A percentile compares a stretch with the other conserved stretches of the same genome.
These are phyloP conservation scores for Thalassaphorura encarpata DNA, from an alignment of 1,140 invertebrate genomes.

Conservation along the genomic window DNA sequence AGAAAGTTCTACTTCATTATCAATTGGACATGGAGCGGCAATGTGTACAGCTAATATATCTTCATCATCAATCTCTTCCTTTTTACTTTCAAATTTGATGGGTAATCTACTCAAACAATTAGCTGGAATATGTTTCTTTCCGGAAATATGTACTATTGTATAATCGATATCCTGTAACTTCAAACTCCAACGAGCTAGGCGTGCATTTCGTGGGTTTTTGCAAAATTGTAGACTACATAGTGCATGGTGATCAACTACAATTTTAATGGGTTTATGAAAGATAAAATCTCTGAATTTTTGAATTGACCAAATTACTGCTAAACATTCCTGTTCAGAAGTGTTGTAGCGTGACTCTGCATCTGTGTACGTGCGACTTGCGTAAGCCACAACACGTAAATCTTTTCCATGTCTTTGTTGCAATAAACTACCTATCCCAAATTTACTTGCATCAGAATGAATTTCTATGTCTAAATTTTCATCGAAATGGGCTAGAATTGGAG, in stretches of 20 bases:
- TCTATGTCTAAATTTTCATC: neutral
- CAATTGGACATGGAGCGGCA: too few relatives aligned
- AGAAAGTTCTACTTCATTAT: too few relatives aligned
- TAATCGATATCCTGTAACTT: neutral
- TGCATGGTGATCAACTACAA: neutral
- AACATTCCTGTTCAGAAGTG: constrained; percentile 1
- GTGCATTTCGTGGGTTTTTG: neutral
- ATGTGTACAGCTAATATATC: too few relatives aligned
- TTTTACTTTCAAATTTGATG: neutral
- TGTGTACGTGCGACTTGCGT: neutral
- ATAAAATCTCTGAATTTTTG: neutral
- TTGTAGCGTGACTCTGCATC: neutral
- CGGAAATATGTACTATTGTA: neutral
- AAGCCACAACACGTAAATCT: neutral
- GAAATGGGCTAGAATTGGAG: neutral
- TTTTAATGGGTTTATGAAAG: neutral
- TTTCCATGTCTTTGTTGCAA: neutral
- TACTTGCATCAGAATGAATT: neutral
- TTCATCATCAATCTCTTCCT: too few relatives aligned
- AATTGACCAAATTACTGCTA: neutral
- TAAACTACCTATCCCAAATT: neutral
- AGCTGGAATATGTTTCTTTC: neutral
- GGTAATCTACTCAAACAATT: neutral
- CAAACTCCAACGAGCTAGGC: neutral
- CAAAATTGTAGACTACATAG: neutral